These are phyloP conservation scores for Bos indicus DNA, from an alignment of 2,113 vertebrate genomes.

Conservation along the genomic window DNA sequence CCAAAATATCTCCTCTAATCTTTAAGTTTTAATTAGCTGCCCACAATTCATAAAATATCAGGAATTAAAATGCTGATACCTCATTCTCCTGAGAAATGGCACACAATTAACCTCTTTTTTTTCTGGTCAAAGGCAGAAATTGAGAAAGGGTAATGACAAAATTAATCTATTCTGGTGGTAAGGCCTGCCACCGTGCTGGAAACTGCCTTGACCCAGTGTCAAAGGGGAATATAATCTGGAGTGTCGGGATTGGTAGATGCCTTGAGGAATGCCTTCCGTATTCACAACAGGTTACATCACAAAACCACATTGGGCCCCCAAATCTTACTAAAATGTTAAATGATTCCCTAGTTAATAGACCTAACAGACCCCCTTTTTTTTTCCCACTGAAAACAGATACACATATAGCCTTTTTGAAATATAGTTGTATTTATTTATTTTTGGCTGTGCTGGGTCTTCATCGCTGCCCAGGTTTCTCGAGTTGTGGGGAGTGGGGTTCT, in stretches of 20 bases:
- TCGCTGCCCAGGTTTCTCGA: rapidly evolving
- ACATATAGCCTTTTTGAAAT: background rate
- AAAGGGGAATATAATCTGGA: background rate
- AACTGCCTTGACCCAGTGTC: background rate
- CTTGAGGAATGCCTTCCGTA: background rate
- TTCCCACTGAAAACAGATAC: background rate
- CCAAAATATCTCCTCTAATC: constrained; percentile 66
- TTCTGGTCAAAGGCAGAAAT: constrained; percentile 71
- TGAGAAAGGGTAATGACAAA: constrained; percentile 75
- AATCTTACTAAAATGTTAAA: constrained; percentile 17
- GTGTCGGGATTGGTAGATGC: rapidly evolving
- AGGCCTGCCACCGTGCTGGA: background rate
- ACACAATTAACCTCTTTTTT: constrained; percentile 75
- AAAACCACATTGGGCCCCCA: background rate
- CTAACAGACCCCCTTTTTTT: background rate
- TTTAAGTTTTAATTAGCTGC: constrained; percentile 71
- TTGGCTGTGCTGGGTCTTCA: background rate
- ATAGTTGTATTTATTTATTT: background rate
- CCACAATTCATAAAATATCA: constrained; percentile 66
- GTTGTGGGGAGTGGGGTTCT: background rate
- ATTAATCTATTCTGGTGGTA: constrained; percentile 63
- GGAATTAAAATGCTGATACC: constrained; percentile 71
- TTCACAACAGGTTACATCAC: background rate
- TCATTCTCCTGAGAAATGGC: constrained; percentile 71
- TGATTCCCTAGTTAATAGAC: background rate